phyloP scores from a whole-genome alignment of 2,888 invertebrate species.

The Trilocha varians region DNA sequence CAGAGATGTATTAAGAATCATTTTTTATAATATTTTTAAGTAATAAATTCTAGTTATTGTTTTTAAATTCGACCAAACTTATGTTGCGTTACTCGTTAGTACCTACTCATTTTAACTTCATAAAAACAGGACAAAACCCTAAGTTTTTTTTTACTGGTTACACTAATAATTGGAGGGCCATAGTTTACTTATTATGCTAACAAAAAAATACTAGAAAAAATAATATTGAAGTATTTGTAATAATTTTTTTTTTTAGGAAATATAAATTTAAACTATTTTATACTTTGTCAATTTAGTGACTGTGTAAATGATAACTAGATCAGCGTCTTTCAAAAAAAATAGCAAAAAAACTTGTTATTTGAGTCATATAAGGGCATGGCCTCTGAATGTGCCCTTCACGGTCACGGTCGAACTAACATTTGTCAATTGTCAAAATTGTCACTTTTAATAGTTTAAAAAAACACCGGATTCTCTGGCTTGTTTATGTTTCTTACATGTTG shows the following conservation, averaged over 20 bases:
- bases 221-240: too few species aligned
- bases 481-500: not conserved
- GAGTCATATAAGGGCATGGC: conserved; percentile 6
- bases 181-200: too few species aligned
- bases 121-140: too few species aligned
- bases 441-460: conserved; percentile 3
- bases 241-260: too few species aligned
- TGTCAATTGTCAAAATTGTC: conserved; percentile 5
- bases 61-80: not conserved
- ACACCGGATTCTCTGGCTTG: too few species aligned
- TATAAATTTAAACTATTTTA: not conserved
- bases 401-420: conserved; percentile 3
- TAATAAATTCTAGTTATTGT: not conserved
- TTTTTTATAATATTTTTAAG: not conserved
- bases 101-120: too few species aligned
- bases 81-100: too few species aligned
- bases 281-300: not conserved
- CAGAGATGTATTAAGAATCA: not conserved
- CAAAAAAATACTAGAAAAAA: too few species aligned
- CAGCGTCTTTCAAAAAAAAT: not conserved
- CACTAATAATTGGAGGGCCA: too few species aligned
- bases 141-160: too few species aligned
- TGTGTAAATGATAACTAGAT: not conserved
- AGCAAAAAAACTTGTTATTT: conserved; percentile 3
- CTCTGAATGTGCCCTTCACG: conserved; percentile 6